Base-by-base conservation (phyloP, 1,140 invertebrate species). In the Sinonovacula constricta region DNA sequence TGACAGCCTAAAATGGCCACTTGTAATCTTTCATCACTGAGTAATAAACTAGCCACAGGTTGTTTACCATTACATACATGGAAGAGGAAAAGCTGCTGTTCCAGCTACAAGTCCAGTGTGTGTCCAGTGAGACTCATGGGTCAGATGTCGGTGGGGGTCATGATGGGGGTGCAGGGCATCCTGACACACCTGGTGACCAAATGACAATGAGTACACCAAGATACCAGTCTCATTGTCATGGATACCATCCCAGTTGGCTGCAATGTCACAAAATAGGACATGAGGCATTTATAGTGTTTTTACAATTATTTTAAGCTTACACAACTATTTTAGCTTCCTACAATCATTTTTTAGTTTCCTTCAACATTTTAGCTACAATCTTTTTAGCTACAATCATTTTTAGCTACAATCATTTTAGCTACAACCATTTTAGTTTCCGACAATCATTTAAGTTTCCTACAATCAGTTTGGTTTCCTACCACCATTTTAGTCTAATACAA, bases 241-340 rank as follows among this genome's bases (percentile, higher is more conserved):
- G 49, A 82, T 69, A n/a, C 81, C 81, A 68, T 82, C 81, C 81
- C 81, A 82, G 49, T 82, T 79, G 0, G 69, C 81, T 82, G 54
- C 3, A 56, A 63, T 22, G 57, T 80, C 71, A 18, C 45, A 65
- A 26, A 7, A 7, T 12, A 4, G 26, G 15, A 26, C 3, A 12
- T 60, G 4, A 60, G 33, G 2, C 15, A n/a, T 12, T 30, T 30
- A 4, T 15, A 33, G 26, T 15, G 22, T n/a, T 57, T 12, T 57
- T 12, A 12, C 7, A 62, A 10, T 14, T 62, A 62, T 31, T n/a
- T n/a, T n/a, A n/a, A n/a, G n/a, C n/a, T n/a, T n/a, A n/a, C n/a
- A n/a, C n/a, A n/a, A 28, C 5, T 5, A 28, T 62, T 7, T 7
- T 10, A 24, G 7, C 33, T 62, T 7, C 10, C 15, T 30, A 33